phyloP scores from a whole-genome alignment of 2,888 invertebrate species.

The Lithodes maja region DNA sequence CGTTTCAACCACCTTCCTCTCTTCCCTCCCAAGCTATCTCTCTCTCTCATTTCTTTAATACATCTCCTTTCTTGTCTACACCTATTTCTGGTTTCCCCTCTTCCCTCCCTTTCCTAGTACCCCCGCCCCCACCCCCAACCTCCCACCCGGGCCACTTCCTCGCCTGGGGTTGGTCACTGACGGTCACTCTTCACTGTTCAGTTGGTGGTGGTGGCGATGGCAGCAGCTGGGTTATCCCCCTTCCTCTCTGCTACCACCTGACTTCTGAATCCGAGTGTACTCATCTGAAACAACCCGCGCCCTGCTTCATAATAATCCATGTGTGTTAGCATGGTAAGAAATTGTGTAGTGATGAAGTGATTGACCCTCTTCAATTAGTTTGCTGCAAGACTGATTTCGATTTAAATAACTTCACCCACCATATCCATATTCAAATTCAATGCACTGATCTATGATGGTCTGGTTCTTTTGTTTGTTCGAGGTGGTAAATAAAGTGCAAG shows the following conservation, averaged over 20 bases:
- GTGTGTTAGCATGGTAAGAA: constrained; percentile 53
- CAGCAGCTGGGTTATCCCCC: background rate
- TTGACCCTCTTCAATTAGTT: too few relatives aligned
- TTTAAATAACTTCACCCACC: too few relatives aligned
- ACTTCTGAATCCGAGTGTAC: background rate
- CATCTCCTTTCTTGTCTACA: background rate
- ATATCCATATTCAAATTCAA: too few relatives aligned
- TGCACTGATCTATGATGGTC: too few relatives aligned
- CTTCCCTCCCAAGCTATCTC: too few relatives aligned
- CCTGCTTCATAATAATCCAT: constrained; percentile 30
- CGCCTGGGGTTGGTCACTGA: background rate
- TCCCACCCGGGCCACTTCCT: background rate
- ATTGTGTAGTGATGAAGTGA: background rate
- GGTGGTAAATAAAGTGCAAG: too few relatives aligned
- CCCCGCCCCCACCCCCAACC: background rate
- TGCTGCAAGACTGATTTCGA: too few relatives aligned
- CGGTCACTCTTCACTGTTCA: background rate
- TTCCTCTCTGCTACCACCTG: background rate
- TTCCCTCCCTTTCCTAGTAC: background rate
- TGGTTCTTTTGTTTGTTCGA: too few relatives aligned
- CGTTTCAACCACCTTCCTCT: too few relatives aligned
- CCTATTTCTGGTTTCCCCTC: background rate
- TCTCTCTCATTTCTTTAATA: too few relatives aligned
- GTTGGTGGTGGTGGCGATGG: background rate
- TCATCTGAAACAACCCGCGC: background rate